Percentiles rank a stretch among this genome's conserved stretches.
Conservation (phyloP, 2,888 invertebrate genomes). For the Gerris lacustris region DNA sequence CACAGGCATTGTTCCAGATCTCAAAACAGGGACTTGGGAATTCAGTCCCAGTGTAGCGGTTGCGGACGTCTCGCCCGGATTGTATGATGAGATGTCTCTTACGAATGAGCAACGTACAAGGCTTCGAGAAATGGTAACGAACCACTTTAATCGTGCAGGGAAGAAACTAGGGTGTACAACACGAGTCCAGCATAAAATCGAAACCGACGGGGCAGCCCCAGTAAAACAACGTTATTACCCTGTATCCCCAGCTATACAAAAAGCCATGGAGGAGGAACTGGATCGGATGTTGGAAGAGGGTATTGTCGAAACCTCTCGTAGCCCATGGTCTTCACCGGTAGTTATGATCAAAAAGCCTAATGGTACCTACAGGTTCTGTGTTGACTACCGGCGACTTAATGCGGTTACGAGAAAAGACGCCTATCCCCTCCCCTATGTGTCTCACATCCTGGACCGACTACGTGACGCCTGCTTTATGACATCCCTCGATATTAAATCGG, state of each 20-base stretch:
- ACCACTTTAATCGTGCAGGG: neutral
- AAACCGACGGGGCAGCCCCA: neutral
- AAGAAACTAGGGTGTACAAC: neutral
- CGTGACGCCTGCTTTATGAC: too few relatives aligned
- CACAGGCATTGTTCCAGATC: neutral
- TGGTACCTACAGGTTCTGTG: conserved; percentile 23
- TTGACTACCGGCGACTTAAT: conserved; percentile 22
- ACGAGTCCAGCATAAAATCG: neutral
- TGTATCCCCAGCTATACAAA: neutral
- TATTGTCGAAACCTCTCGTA: conserved; percentile 26
- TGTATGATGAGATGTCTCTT: neutral
- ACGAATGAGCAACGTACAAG: neutral
- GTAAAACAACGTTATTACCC: neutral
- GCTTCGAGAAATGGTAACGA: neutral
- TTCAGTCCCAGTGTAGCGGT: neutral
- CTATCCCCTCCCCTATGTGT: neutral
- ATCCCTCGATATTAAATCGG: neutral
- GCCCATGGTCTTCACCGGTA: conserved; percentile 29
- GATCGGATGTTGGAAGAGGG: neutral
- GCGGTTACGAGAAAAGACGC: neutral
- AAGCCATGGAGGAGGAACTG: neutral
- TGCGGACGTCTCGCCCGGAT: neutral
- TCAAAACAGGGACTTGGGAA: neutral
- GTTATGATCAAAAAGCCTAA: neutral
- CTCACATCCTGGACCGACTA: neutral